phyloP scores from a whole-genome alignment of 2,113 vertebrate genomes.

The Candoia aspera region DNA sequence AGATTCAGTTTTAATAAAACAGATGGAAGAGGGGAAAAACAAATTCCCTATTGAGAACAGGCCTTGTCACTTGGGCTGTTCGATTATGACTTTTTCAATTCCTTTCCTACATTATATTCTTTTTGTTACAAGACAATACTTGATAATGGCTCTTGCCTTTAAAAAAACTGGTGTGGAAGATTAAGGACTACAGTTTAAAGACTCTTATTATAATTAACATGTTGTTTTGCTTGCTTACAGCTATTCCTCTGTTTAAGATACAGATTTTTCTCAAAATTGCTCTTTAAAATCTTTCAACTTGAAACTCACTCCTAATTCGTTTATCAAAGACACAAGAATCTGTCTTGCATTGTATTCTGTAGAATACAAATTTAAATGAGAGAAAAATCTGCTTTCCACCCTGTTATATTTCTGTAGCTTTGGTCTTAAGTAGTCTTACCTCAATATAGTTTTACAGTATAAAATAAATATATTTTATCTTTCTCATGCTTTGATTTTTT shows the following conservation, averaged over 20 bases:
- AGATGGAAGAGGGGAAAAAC: background rate
- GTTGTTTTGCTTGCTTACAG: background rate
- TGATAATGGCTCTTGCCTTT: background rate
- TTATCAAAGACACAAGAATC: background rate
- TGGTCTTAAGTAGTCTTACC: background rate
- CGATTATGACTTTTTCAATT: background rate
- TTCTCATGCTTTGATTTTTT: background rate
- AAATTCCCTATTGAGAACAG: background rate
- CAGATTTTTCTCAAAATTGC: rapidly evolving
- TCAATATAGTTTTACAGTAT: background rate
- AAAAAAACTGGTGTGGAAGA: background rate
- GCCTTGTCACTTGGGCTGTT: background rate
- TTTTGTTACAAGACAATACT: slow-evolving; percentile 30
- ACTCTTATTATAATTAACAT: background rate
- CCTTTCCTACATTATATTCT: slow-evolving; percentile 11
- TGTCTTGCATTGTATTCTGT: slow-evolving; percentile 14
- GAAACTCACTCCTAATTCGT: slow-evolving; percentile 12
- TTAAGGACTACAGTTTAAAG: background rate
- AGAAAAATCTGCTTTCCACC: background rate
- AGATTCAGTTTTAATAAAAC: background rate
- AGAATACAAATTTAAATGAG: background rate
- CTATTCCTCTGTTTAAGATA: background rate
- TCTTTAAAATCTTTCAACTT: background rate
- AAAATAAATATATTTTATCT: background rate
- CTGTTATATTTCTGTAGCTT: background rate